phyloP scores from a whole-genome alignment of 2,113 vertebrate genomes.

The Onychorhynchus coronatus region DNA sequence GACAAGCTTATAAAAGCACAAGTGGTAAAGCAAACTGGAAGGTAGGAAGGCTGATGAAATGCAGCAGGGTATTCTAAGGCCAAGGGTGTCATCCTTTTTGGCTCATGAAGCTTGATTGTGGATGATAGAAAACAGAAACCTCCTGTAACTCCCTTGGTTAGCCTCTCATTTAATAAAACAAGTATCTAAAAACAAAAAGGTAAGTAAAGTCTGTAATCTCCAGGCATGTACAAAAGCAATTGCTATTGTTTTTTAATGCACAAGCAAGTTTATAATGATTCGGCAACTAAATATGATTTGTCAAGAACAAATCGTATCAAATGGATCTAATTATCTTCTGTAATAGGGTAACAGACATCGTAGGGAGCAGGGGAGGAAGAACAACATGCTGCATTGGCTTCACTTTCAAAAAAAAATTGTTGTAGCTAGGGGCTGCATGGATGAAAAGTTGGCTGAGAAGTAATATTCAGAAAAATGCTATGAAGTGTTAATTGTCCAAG shows the following conservation, averaged over 20 bases:
- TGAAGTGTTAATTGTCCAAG: background rate
- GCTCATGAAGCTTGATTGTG: background rate
- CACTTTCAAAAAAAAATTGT: background rate
- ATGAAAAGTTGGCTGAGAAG: background rate
- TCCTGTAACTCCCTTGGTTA: background rate
- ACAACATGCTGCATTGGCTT: background rate
- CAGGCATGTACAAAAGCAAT: background rate
- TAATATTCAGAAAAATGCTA: background rate
- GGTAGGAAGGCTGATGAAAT: background rate
- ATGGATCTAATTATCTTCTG: background rate
- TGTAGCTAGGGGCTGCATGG: background rate
- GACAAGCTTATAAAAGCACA: background rate
- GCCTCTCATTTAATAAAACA: background rate
- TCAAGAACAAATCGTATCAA: background rate
- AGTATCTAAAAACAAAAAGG: background rate
- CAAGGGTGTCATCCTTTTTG: background rate
- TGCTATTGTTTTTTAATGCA: background rate
- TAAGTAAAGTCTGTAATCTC: background rate
- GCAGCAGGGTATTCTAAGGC: background rate
- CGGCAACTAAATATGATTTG: background rate
- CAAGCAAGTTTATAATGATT: constrained; percentile 5
- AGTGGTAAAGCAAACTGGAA: background rate
- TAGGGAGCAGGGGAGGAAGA: background rate
- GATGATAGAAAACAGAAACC: background rate
- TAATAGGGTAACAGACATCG: background rate